A percentile compares a stretch with the other conserved stretches of the same genome.
Conservation (phyloP, 2,113 vertebrate species). For the Egretta garzetta region DNA sequence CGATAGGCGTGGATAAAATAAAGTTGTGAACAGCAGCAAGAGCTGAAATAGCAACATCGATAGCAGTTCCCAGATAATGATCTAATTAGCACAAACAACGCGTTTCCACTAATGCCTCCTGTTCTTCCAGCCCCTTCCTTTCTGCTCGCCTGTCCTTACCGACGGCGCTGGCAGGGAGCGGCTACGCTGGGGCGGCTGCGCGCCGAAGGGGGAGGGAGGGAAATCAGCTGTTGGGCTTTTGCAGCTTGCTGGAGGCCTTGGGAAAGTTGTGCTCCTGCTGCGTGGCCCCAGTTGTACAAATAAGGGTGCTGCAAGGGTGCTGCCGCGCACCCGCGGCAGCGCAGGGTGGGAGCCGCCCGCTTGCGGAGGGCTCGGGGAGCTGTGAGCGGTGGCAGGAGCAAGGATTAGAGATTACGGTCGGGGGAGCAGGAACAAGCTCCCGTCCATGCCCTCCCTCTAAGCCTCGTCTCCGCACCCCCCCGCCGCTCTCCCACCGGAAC, state of each 20-base stretch:
- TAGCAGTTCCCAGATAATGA: slow-evolving; percentile 59
- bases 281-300: not conserved
- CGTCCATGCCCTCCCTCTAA: not conserved
- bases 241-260: not conserved
- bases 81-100: slow-evolving; percentile 61
- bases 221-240: not conserved
- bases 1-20: not conserved
- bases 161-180: not conserved
- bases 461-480: not conserved
- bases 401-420: fast-evolving
- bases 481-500: not conserved
- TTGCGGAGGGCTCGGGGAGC: not conserved
- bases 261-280: not conserved
- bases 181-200: not conserved
- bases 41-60: slow-evolving; percentile 47
- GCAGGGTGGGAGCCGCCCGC: not conserved
- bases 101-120: slow-evolving; percentile 55
- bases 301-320: not conserved
- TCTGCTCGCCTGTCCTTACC: not conserved
- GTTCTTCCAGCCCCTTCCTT: slow-evolving; percentile 48
- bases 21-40: slow-evolving; percentile 36
- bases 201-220: not conserved
- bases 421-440: not conserved
- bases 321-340: fast-evolving
- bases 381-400: too few species aligned